phyloP scores from a whole-genome alignment of 2,113 vertebrate genomes.

The Narcine bancroftii region DNA sequence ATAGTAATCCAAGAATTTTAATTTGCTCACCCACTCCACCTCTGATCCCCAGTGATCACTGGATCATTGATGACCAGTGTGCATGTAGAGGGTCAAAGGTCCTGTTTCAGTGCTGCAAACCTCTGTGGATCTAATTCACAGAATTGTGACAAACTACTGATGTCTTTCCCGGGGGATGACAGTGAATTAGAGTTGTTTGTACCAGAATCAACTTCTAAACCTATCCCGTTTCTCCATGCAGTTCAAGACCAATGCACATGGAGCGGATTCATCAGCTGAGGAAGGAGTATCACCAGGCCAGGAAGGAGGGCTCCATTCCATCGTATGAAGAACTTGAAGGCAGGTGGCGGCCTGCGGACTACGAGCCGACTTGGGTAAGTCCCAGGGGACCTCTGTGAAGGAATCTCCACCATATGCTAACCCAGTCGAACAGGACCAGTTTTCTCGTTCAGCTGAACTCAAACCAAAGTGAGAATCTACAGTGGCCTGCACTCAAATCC shows the following conservation, averaged over 20 bases:
- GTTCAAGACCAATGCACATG: constrained; percentile 50
- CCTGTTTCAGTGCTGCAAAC: too few species aligned
- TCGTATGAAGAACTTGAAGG: constrained; percentile 73
- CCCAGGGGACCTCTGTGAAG: not conserved
- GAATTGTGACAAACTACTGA: too few species aligned
- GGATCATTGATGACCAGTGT: too few species aligned
- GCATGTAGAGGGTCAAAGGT: too few species aligned
- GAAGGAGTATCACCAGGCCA: constrained; percentile 88
- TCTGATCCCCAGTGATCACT: too few species aligned
- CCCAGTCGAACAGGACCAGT: not conserved
- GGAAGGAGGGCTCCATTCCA: constrained; percentile 69
- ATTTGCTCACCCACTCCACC: too few species aligned
- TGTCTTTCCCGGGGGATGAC: not conserved
- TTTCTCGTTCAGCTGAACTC: not conserved
- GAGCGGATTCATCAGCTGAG: constrained; percentile 86
- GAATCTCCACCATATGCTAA: not conserved
- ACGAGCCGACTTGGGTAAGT: constrained; percentile 73
- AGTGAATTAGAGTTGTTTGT: not conserved
- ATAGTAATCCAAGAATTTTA: too few species aligned
- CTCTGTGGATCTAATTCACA: too few species aligned
- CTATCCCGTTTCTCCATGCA: constrained; percentile 43
- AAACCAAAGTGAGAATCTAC: not conserved
- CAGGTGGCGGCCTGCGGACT: constrained; percentile 59
- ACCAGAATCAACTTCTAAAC: constrained; percentile 16
- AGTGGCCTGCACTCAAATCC: not conserved